Percentiles rank a stretch among this genome's conserved stretches.
These are phyloP conservation scores for Erebia palarica DNA, from an alignment of 2,888 invertebrate species.

Conservation along the genomic window DNA sequence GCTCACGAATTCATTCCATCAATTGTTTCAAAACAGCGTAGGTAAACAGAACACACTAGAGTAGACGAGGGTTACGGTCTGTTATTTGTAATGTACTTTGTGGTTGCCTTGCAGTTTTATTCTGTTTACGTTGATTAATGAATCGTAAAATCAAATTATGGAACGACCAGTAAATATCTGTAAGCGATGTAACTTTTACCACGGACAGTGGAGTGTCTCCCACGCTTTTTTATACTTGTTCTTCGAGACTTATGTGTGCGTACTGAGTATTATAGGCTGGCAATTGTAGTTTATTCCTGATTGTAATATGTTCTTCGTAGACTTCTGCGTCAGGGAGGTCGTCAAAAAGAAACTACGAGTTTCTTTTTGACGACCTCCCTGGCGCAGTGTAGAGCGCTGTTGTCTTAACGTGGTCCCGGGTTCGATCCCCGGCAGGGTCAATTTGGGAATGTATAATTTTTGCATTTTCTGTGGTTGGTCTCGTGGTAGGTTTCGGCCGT, in stretches of 20 bases:
- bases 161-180: too few relatives aligned
- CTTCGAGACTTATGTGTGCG: conserved; percentile 35
- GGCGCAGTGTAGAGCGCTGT: too few relatives aligned
- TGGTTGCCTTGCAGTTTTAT: conserved; percentile 33
- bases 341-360: too few relatives aligned
- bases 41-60: background rate
- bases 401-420: too few relatives aligned
- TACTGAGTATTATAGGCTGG: conserved; percentile 25
- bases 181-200: conserved; percentile 48
- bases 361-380: too few relatives aligned
- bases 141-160: conserved; percentile 51
- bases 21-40: conserved; percentile 55
- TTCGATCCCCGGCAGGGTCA: too few relatives aligned
- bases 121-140: conserved; percentile 44
- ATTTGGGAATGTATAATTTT: too few relatives aligned
- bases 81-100: conserved; percentile 41
- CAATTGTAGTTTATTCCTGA: conserved; percentile 26
- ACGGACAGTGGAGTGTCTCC: conserved; percentile 29
- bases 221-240: conserved; percentile 34
- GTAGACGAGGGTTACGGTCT: conserved; percentile 53
- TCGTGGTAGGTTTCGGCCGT: too few relatives aligned
- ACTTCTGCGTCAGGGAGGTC: conserved; percentile 7
- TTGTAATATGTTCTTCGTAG: conserved; percentile 26
- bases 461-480: too few relatives aligned
- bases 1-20: conserved; percentile 52